Evolutionary conservation across 2,797 vertebrate genomes (phyloP).

Genomic region (Kryptolebias ocellatus): DNA sequence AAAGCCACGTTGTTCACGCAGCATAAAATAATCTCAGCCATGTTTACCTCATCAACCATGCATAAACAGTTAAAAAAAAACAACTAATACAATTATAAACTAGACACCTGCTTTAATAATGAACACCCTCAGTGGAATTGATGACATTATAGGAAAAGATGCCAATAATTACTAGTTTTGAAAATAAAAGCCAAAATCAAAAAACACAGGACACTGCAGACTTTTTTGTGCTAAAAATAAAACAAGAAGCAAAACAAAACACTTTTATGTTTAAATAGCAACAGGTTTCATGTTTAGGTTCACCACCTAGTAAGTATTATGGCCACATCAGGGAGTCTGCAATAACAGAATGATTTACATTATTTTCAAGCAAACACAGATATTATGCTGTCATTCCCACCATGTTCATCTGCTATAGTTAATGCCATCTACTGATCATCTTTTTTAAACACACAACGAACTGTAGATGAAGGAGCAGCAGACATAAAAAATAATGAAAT

Average conservation of each 20-base stretch:
- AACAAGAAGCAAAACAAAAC: no score
- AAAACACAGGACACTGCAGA: not conserved
- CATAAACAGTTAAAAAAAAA: slow-evolving; percentile 4
- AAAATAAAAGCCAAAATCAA: not conserved
- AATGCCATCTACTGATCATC: no score
- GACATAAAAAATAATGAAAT: no score
- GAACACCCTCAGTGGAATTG: not conserved
- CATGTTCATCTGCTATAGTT: no score
- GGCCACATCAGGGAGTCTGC: not conserved
- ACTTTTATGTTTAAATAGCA: not conserved
- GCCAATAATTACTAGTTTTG: not conserved
- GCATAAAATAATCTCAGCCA: not conserved
- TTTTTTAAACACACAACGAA: no score
- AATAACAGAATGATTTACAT: no score
- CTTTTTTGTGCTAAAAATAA: no score
- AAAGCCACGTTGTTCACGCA: not conserved
- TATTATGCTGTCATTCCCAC: no score
- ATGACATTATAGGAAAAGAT: not conserved
- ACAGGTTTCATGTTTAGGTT: not conserved
- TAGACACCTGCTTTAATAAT: not conserved
- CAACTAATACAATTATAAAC: not conserved
- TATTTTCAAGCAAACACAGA: no score
- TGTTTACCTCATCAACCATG: not conserved
- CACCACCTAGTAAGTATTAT: not conserved
- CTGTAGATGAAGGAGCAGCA: no score